Evolutionary conservation across 2,888 invertebrate species (phyloP).

Genomic region (Monoplex corrugatus): DNA sequence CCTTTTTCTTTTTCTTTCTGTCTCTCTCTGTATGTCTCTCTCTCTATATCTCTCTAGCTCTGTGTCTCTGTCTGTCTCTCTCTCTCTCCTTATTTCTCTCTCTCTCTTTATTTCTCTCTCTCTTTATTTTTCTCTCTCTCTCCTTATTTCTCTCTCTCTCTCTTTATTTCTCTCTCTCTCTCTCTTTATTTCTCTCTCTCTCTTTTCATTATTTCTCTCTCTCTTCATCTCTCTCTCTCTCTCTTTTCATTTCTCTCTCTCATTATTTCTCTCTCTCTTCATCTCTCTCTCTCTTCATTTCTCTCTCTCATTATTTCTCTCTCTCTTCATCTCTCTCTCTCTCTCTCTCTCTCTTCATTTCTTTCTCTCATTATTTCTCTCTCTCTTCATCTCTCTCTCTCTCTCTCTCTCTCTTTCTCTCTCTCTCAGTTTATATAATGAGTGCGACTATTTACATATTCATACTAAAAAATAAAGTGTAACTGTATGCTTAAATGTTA

Average conservation of each 20-base stretch:
- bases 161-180: neutral
- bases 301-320: slow-evolving; percentile 4
- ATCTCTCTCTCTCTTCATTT: neutral
- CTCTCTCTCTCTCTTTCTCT: neutral
- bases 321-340: neutral
- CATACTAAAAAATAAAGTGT: too few species aligned
- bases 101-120: too few species aligned
- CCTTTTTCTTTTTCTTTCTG: too few species aligned
- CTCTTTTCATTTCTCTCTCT: neutral
- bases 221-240: neutral
- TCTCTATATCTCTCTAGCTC: too few species aligned
- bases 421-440: too few species aligned
- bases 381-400: neutral
- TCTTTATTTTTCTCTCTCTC: neutral
- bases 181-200: neutral
- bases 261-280: neutral
- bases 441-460: too few species aligned
- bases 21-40: too few species aligned
- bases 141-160: neutral
- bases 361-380: neutral
- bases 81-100: too few species aligned
- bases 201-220: neutral
- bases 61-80: too few species aligned
- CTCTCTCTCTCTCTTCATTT: neutral
- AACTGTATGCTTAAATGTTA: too few species aligned